Percentiles rank a stretch among this genome's conserved stretches.
phyloP scores from a whole-genome alignment of 2,797 vertebrate species.

The Martes flavigula region DNA sequence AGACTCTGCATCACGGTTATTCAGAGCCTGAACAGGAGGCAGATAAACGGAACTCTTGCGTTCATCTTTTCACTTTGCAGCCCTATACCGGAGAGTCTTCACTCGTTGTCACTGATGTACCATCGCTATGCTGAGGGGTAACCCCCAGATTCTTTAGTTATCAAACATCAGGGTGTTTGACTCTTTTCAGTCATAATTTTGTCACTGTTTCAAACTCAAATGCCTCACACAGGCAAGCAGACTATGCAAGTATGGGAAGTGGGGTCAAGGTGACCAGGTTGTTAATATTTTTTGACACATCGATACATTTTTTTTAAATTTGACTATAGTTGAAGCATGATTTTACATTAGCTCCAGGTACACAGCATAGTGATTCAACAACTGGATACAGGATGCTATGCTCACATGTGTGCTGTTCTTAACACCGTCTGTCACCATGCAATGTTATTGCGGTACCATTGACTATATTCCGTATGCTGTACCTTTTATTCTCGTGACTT shows the following conservation, averaged over 20 bases:
- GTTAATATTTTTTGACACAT: neutral
- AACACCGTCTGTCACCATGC: neutral
- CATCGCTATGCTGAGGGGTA: neutral
- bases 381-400: neutral
- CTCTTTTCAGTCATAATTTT: neutral
- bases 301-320: neutral
- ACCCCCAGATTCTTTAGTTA: neutral
- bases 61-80: neutral
- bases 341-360: neutral
- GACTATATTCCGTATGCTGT: neutral
- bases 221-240: neutral
- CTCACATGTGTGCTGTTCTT: neutral
- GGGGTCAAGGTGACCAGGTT: neutral
- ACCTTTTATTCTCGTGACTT: neutral
- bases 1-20: neutral
- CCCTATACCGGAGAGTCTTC: neutral
- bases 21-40: neutral
- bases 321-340: neutral
- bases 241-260: neutral
- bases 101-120: neutral
- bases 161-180: neutral
- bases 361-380: neutral
- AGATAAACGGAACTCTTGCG: neutral
- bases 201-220: neutral
- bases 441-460: neutral